Evolutionary conservation across 2,888 invertebrate genomes (phyloP), one percentile per base, ranked within the genome.

Genomic region (Melinaea menophilus): DNA sequence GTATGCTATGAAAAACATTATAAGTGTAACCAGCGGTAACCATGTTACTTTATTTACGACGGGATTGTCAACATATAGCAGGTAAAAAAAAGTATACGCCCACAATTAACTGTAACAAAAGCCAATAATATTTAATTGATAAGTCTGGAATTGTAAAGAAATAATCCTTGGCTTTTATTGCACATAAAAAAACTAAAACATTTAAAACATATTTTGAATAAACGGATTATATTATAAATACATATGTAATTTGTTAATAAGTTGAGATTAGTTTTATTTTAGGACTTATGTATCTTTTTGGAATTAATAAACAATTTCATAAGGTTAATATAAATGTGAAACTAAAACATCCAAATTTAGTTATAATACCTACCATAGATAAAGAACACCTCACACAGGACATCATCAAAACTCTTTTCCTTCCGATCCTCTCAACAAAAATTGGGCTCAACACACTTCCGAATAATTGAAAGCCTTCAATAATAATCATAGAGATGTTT

Each of bases 11-110:
- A 79, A 81, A 70, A 76, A 83, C 0, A 75, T 3, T 1, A 82
- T 73, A 1, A 84, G 63, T 1, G 73, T 64, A 0, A 71, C 69
- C 0, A 84, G 71, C 1, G 84, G 82, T 4, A 83, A 62, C 83
- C 82, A 82, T 58, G 72, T 64, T 3, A 79, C 57, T 4, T 51
- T 63, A 0, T 67, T 64, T 0, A 72, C 69, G 3, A 70, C 56
- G 0, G 69, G 34, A 56, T 72, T 51, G 0, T 67, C 64, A 2
- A 68, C 59, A 9, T 68, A 48, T 37, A 75, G 70, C 12, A 80
- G 62, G 48, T 72, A 82, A 61, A 84, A 84, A 82, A 61, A 84
- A 84, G 55, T 80, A 81, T 2, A 73, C 62, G 2, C 80, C 82
- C 11, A 83, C 65, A 0, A 69, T 22, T 13, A 65, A 37, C 71